phyloP scores from a whole-genome alignment of 35 echinoderm and acorn worm species.

The Apostichopus parvimensis region DNA sequence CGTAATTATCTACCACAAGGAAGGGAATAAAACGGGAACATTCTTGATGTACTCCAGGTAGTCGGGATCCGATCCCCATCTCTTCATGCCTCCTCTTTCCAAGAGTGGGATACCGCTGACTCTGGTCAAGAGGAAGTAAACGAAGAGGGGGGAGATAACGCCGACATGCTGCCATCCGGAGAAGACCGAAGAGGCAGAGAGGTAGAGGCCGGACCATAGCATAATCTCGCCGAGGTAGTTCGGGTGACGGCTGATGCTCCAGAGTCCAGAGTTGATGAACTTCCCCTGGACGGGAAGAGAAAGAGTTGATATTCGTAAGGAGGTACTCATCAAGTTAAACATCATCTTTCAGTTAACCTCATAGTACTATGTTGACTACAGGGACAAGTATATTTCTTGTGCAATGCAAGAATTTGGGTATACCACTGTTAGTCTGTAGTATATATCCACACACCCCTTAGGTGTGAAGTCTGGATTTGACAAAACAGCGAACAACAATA shows the following conservation, averaged over 20 bases:
- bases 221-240: conserved; percentile 97
- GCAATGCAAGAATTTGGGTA: too few species aligned
- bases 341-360: too few species aligned
- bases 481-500: too few species aligned
- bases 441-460: too few species aligned
- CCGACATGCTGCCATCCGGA: conserved; percentile 74
- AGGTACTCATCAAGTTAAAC: too few species aligned
- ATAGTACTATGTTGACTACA: too few species aligned
- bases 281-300: conserved; percentile 58
- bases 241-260: conserved; percentile 94
- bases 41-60: conserved; percentile 84
- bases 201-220: conserved; percentile 81
- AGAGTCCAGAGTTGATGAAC: conserved; percentile 88
- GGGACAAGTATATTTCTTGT: too few species aligned
- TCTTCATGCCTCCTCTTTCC: conserved; percentile 84
- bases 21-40: conserved; percentile 77
- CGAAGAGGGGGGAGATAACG: conserved; percentile 86
- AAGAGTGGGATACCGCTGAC: conserved; percentile 84
- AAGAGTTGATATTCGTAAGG: background rate
- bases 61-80: conserved; percentile 66
- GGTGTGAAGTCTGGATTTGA: too few species aligned
- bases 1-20: conserved; percentile 49
- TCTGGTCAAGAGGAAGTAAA: conserved; percentile 75
- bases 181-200: conserved; percentile 83
- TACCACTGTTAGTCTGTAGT: too few species aligned